Conservation (phyloP, 2,888 invertebrate species). For the Iphiclides podalirius region DNA sequence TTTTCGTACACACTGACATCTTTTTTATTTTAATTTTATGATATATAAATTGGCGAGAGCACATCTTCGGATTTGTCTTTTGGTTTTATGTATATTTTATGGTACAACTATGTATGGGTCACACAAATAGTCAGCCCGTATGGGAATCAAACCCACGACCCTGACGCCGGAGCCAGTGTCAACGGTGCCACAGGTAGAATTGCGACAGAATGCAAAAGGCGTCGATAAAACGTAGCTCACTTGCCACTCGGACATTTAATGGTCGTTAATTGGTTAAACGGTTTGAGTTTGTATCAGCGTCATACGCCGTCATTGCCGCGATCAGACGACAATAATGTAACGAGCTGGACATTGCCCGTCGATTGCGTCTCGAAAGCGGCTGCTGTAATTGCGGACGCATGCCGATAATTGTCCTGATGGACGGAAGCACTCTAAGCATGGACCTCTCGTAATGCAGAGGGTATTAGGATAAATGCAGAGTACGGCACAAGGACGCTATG, state of each 20-base stretch:
- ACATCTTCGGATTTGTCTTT: too few relatives aligned
- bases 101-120: too few relatives aligned
- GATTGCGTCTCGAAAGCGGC: constrained; percentile 22
- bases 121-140: too few relatives aligned
- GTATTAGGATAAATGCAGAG: too few relatives aligned
- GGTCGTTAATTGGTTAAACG: background rate
- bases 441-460: background rate
- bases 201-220: background rate
- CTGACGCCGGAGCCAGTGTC: too few relatives aligned
- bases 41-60: too few relatives aligned
- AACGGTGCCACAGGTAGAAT: background rate
- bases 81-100: too few relatives aligned
- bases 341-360: constrained; percentile 7
- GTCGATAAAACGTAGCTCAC: background rate
- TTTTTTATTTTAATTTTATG: too few relatives aligned
- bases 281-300: constrained; percentile 12
- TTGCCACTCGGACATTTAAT: background rate
- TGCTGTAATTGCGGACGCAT: constrained; percentile 30
- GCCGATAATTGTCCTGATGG: constrained; percentile 4
- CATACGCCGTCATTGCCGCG: constrained; percentile 29
- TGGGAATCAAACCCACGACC: too few relatives aligned
- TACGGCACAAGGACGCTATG: background rate
- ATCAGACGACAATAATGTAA: constrained; percentile 30
- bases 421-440: background rate
- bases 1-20: too few relatives aligned